Evolutionary conservation across 2,797 vertebrate species (phyloP).

Genomic region (Sparus aurata): DNA sequence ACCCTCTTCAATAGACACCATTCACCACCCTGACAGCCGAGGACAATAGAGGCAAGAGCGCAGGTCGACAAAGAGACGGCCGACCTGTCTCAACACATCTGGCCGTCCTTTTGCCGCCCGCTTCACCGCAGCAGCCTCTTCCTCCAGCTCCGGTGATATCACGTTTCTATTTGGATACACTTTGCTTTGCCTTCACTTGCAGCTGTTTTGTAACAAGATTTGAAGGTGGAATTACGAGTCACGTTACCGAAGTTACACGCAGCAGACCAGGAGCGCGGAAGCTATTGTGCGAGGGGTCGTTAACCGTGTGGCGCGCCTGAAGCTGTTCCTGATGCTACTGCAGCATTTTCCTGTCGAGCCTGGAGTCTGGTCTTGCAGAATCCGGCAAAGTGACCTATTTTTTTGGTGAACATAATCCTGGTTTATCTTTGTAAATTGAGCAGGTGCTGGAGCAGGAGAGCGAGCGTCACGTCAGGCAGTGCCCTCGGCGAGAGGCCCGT

Average conservation of each 20-base stretch:
- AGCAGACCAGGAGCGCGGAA: background rate
- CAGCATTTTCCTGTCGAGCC: slow-evolving; percentile 26
- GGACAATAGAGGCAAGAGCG: slow-evolving; percentile 70
- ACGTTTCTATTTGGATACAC: slow-evolving; percentile 64
- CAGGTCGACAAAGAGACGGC: slow-evolving; percentile 57
- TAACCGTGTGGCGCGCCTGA: background rate
- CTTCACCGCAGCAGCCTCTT: slow-evolving; percentile 52
- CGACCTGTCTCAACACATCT: slow-evolving; percentile 80
- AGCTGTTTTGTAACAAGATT: slow-evolving; percentile 68
- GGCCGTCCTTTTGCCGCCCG: slow-evolving; percentile 55
- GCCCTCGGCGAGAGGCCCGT: slow-evolving; percentile 33
- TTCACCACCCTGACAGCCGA: slow-evolving; percentile 76
- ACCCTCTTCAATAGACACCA: slow-evolving; percentile 75
- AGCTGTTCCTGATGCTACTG: slow-evolving; percentile 15
- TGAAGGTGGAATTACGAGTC: slow-evolving; percentile 49
- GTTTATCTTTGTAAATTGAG: slow-evolving; percentile 56
- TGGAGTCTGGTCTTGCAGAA: slow-evolving; percentile 13
- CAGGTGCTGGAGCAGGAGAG: slow-evolving; percentile 50
- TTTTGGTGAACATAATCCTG: slow-evolving; percentile 51
- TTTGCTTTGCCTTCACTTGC: slow-evolving; percentile 70
- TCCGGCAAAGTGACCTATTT: slow-evolving; percentile 1
- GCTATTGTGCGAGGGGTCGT: background rate
- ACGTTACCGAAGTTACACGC: slow-evolving; percentile 29
- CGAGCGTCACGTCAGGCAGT: slow-evolving; percentile 4
- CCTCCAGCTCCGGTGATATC: slow-evolving; percentile 72